These are phyloP conservation scores for Tetramorium simillimum DNA, from an alignment of 1,140 invertebrate species.

Conservation along the genomic window DNA sequence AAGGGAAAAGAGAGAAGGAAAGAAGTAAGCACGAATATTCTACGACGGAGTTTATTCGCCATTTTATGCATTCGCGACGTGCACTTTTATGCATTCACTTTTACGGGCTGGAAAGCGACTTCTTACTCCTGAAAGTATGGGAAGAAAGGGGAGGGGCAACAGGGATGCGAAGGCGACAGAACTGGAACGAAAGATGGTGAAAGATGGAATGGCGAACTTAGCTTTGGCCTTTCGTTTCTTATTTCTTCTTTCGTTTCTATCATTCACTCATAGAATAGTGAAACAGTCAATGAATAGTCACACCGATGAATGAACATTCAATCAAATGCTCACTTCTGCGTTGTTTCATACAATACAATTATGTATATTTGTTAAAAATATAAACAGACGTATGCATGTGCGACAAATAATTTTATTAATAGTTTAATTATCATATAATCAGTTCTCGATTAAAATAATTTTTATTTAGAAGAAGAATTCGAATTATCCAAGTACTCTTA, in stretches of 20 bases:
- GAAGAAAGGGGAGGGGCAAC: too few species aligned
- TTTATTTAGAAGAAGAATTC: not conserved
- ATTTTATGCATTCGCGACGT: slow-evolving; percentile 77
- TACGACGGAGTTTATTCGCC: slow-evolving; percentile 70
- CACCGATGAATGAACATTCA: not conserved
- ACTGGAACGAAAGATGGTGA: slow-evolving; percentile 20
- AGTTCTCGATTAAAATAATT: not conserved
- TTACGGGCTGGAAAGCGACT: slow-evolving; percentile 73
- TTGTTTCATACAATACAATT: not conserved
- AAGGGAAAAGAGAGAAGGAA: not conserved
- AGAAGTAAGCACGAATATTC: slow-evolving; percentile 65
- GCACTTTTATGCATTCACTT: slow-evolving; percentile 79
- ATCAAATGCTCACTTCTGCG: not conserved
- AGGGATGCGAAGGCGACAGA: not conserved
- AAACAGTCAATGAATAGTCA: not conserved
- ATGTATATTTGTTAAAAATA: not conserved
- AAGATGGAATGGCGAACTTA: slow-evolving; percentile 35
- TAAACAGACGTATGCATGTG: not conserved
- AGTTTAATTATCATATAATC: not conserved
- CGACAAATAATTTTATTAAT: not conserved
- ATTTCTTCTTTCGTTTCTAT: not conserved
- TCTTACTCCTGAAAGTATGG: slow-evolving; percentile 54
- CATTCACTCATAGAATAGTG: not conserved
- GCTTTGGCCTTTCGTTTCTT: slow-evolving; percentile 20
- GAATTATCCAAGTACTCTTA: not conserved